phyloP scores from a whole-genome alignment of 2,888 invertebrate species.

The Pachycephus smyrnensis region DNA sequence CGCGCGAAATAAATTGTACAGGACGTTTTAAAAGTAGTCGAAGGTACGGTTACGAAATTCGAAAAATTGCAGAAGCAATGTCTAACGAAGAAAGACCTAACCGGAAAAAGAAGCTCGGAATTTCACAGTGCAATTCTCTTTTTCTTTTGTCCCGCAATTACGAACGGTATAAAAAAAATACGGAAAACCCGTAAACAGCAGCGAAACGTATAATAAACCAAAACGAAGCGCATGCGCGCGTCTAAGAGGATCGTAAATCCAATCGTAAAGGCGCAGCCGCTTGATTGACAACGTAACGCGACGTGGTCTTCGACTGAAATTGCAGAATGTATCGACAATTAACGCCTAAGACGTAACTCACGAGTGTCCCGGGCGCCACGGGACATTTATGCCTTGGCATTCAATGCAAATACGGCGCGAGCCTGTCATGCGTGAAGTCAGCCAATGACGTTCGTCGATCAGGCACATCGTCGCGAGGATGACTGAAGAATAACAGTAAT shows the following conservation, averaged over 20 bases:
- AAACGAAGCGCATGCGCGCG: background rate
- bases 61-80: fast-evolving
- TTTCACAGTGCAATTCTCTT: too few relatives aligned
- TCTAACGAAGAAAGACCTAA: too few relatives aligned
- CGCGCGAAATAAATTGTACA: background rate
- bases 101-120: too few relatives aligned
- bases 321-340: conserved; percentile 46
- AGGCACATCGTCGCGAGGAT: background rate
- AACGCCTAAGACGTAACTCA: conserved; percentile 50
- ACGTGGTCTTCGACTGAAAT: conserved; percentile 33
- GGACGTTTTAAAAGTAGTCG: background rate
- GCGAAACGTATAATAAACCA: too few relatives aligned
- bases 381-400: conserved; percentile 46
- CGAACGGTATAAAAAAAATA: background rate
- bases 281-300: conserved; percentile 37
- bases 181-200: background rate
- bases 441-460: background rate
- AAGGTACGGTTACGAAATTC: too few relatives aligned
- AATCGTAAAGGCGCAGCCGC: conserved; percentile 25
- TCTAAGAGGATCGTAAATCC: conserved; percentile 36
- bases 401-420: conserved; percentile 41
- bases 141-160: background rate
- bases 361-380: conserved; percentile 27
- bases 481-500: too few relatives aligned
- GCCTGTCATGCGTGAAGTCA: background rate